These are phyloP conservation scores for Prunella strophiata DNA, from an alignment of 2,797 vertebrate species.

Conservation along the genomic window DNA sequence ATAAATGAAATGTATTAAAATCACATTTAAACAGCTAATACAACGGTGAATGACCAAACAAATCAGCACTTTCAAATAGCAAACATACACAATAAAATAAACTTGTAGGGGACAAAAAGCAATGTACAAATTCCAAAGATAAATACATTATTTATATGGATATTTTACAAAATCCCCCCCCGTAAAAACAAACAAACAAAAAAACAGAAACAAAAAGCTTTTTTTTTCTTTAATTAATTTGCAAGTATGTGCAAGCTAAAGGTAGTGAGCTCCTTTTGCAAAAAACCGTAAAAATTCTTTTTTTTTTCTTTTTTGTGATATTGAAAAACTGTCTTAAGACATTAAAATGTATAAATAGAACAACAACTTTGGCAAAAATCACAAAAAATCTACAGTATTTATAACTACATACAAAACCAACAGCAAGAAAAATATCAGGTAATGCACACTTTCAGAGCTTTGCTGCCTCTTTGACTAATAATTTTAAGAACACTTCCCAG, in stretches of 20 bases:
- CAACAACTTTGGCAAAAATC: slow-evolving; percentile 85
- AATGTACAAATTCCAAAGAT: slow-evolving; percentile 97
- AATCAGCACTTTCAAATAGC: slow-evolving; percentile 90
- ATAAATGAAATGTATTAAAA: slow-evolving; percentile 86
- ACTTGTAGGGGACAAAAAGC: slow-evolving; percentile 80
- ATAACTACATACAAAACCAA: slow-evolving; percentile 93
- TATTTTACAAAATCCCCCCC: slow-evolving; percentile 95
- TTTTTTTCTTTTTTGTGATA: slow-evolving; percentile 84
- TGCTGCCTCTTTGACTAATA: slow-evolving; percentile 79
- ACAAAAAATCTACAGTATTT: slow-evolving; percentile 88
- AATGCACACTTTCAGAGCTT: slow-evolving; percentile 85
- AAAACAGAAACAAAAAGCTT: slow-evolving; percentile 66
- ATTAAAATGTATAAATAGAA: slow-evolving; percentile 94
- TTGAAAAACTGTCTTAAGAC: slow-evolving; percentile 92
- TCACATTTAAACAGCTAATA: slow-evolving; percentile 93
- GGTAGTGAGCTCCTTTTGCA: slow-evolving; percentile 89
- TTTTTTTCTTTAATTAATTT: slow-evolving; percentile 82
- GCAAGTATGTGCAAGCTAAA: slow-evolving; percentile 85
- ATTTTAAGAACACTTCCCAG: slow-evolving; percentile 83
- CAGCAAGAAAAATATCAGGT: slow-evolving; percentile 87
- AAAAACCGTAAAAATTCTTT: slow-evolving; percentile 83
- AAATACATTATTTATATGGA: slow-evolving; percentile 99
- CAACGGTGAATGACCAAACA: slow-evolving; percentile 87
- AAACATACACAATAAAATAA: slow-evolving; percentile 94
- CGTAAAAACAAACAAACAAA: slow-evolving; percentile 81